A percentile compares a stretch with the other conserved stretches of the same genome.
Evolutionary conservation across 2,797 vertebrate genomes (phyloP).

Genomic region (Acrossocheilus fasciatus): DNA sequence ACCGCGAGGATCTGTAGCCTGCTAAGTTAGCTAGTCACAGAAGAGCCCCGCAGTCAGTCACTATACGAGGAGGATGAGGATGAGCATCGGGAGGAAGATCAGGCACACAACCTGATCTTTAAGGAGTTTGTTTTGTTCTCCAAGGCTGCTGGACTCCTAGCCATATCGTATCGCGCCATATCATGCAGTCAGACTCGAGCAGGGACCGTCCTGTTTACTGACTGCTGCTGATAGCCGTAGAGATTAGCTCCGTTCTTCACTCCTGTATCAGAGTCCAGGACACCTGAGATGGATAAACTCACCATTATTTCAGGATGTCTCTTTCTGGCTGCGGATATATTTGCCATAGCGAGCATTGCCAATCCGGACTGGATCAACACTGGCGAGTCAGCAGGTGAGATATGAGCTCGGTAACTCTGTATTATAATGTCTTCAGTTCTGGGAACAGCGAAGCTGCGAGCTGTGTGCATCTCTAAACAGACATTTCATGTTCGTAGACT

Average conservation of each 20-base stretch:
- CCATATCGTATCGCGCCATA: not conserved
- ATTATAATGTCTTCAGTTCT: not conserved
- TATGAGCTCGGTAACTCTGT: not conserved
- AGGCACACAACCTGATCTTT: constrained; percentile 12
- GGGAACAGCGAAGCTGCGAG: constrained; percentile 13
- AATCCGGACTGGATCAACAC: constrained; percentile 99
- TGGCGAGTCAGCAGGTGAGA: constrained; percentile 93
- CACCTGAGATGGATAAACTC: constrained; percentile 92
- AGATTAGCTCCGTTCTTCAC: not conserved
- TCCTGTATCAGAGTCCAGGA: not conserved
- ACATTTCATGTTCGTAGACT: not conserved
- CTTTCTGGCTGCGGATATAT: constrained; percentile 98
- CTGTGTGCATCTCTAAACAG: not conserved
- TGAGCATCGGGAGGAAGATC: constrained; percentile 54
- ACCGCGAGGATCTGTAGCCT: constrained; percentile 67
- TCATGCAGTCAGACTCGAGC: constrained; percentile 21
- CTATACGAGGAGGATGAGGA: constrained; percentile 66
- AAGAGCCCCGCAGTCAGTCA: constrained; percentile 60
- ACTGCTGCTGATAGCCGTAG: not conserved
- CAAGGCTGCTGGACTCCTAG: not conserved
- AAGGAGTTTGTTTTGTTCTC: not conserved
- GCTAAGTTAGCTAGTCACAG: constrained; percentile 64
- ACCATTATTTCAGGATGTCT: constrained; percentile 99
- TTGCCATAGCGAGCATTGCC: constrained; percentile 98
- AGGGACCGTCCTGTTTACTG: constrained; percentile 6